Base-by-base conservation (phyloP, 2,113 vertebrate genomes). In the Ptilorrhoa leucosticta region DNA sequence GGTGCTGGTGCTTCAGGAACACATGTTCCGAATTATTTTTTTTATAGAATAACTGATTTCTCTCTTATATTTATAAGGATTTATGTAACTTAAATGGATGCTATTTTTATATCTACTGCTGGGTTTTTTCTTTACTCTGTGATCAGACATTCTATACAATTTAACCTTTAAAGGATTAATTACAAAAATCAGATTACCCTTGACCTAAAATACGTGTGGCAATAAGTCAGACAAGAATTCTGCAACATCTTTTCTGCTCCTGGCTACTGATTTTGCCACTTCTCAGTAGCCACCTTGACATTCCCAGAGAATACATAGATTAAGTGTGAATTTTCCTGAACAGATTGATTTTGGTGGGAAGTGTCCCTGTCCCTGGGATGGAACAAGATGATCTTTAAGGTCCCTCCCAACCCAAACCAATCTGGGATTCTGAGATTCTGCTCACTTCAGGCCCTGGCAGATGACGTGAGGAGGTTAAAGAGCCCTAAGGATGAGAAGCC, bases 41-140 rank as follows among this genome's bases (percentile, higher is more conserved):
- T 90, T 96, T 95, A 96, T 87, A 95, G 85, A 78, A 47, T 94
- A 96, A 82, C 84, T 94, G 78, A 93, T 95, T 93, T 94, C 82
- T 73, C 89, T 97, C 96, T 83, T 97, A 95, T 96, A 95, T 97
- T 98, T 98, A 88, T 98, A 97, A 97, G 75, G 64, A 97, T 96
- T 98, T 98, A 93, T 94, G 85, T 79, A 93, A 86, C 83, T 90
- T 72, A 96, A 95, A 96, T 95, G 80, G 83, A 92, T 90, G 91
- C 89, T 97, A 98, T 98, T 98, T 98, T 98, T 77, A 31, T 24
- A 83, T 11, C 37, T 33, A 56, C 87, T 69, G 70, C 48, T 69
- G 79, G 30, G 61, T 54, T 90, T 63, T 35, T 81, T 78, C 64
- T 96, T 73, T 79, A 63, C 26, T 72, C 22, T 85, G 68, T 69